A percentile compares a stretch with the other conserved stretches of the same genome.
phyloP scores from a whole-genome alignment of 2,113 vertebrate species.

The Hystrix brachyura region DNA sequence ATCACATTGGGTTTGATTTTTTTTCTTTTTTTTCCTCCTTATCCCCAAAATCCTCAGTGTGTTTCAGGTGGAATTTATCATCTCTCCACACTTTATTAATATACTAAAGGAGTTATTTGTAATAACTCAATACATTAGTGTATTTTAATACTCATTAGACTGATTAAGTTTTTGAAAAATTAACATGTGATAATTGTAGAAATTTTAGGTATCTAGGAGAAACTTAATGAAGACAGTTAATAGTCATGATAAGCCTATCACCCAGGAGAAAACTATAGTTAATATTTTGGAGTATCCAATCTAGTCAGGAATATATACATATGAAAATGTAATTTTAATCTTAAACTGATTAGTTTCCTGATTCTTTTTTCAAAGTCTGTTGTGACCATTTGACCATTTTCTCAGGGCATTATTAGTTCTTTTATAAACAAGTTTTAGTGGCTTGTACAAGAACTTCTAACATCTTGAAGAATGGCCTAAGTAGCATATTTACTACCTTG shows the following conservation, averaged over 20 bases:
- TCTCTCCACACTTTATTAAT: not conserved
- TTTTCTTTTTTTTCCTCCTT: not conserved
- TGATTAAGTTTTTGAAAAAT: constrained; percentile 27
- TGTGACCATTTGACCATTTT: constrained; percentile 55
- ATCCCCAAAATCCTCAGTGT: not conserved
- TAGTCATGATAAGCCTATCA: not conserved
- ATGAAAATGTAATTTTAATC: constrained; percentile 12
- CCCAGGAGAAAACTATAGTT: not conserved
- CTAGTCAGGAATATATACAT: not conserved
- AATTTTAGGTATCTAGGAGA: not conserved
- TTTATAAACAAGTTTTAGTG: constrained; percentile 36
- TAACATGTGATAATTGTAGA: not conserved
- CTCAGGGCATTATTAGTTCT: not conserved
- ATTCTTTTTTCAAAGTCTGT: not conserved
- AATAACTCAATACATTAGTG: not conserved
- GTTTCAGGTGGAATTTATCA: not conserved
- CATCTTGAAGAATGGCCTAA: not conserved
- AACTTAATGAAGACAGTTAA: constrained; percentile 3
- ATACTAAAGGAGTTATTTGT: constrained; percentile 16
- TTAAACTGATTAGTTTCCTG: not conserved
- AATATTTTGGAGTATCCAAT: not conserved
- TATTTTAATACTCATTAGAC: not conserved
- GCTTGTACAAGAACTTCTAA: not conserved
- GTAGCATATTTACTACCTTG: not conserved
- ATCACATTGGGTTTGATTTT: not conserved